Base-by-base conservation (phyloP, 2,797 vertebrate species). In the Gallinago stenura region DNA sequence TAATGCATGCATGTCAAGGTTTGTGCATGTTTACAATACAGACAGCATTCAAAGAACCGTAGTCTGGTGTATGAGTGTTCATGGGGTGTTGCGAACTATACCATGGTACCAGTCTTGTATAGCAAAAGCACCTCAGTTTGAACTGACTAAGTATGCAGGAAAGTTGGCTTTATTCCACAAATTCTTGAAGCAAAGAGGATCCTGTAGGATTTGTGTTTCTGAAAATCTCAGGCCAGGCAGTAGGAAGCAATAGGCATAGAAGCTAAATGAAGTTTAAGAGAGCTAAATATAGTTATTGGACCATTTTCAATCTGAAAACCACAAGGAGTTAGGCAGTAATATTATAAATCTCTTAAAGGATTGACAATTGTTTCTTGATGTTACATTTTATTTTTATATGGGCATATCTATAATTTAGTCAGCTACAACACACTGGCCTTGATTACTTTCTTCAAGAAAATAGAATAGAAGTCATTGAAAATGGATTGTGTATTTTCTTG, bases 231-330 rank as follows among this genome's bases (percentile, higher is more conserved):
- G 46, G 28, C 45, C 69, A 30, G 28, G 28, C 24, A 57, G 37
- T 5, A 26, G 64, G 35, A 83, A 57, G 48, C 25, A 35, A 76
- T 4, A 56, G n/a, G 56, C 12, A 43, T 5, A 21, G 30, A 70
- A 71, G 21, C 15, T 4, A 65, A 56, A 81, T 22, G 10, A 81
- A 61, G 18, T 24, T 51, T n/a, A 65, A 68, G 3, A 0, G 0
- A 75, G 6, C 11, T 66, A 73, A 73, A 41, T 14, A 21, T 3
- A 0, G 2, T 48, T 54, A 21, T 15, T 51, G 26, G 48, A 19
- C 21, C 12, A 16, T 30, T 71, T 62, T 58, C 66, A 35, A 6
- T 12, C 14, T 21, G 53, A 75, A 76, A 83, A 15, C 33, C 3
- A 0, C 22, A 20, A 45, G 18, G 48, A 39, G 37, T 9, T n/a